phyloP scores from a whole-genome alignment of 2,797 vertebrate genomes.

The Anolis apletophallus region DNA sequence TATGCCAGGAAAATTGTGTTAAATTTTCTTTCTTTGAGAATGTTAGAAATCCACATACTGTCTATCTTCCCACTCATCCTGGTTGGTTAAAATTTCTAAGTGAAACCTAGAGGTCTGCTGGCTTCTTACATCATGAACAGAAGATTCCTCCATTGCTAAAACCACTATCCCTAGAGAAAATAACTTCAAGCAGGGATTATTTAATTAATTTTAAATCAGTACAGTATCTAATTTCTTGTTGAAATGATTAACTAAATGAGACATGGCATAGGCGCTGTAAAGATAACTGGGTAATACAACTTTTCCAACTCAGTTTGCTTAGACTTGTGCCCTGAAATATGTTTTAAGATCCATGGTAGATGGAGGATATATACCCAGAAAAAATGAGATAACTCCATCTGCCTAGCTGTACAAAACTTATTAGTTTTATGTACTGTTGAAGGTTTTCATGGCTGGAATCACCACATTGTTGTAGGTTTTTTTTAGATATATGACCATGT shows the following conservation, averaged over 20 bases:
- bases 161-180: neutral
- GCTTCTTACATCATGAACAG: neutral
- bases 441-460: no score
- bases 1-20: conserved; percentile 3
- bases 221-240: neutral
- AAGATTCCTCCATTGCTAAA: neutral
- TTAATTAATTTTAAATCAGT: neutral
- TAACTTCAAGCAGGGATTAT: neutral
- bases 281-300: neutral
- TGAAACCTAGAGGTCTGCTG: neutral
- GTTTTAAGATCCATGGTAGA: neutral
- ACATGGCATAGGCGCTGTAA: neutral
- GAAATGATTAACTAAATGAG: neutral
- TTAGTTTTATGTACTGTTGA: no score
- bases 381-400: neutral
- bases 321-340: neutral
- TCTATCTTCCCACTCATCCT: neutral
- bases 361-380: neutral
- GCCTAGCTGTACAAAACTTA: neutral
- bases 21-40: neutral
- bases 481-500: no score
- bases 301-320: neutral
- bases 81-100: neutral
- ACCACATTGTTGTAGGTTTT: no score
- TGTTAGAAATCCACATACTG: neutral